Percentiles rank a stretch among this genome's conserved stretches.
Conservation (phyloP, 2,888 invertebrate genomes). For the Drosophila birchii region DNA sequence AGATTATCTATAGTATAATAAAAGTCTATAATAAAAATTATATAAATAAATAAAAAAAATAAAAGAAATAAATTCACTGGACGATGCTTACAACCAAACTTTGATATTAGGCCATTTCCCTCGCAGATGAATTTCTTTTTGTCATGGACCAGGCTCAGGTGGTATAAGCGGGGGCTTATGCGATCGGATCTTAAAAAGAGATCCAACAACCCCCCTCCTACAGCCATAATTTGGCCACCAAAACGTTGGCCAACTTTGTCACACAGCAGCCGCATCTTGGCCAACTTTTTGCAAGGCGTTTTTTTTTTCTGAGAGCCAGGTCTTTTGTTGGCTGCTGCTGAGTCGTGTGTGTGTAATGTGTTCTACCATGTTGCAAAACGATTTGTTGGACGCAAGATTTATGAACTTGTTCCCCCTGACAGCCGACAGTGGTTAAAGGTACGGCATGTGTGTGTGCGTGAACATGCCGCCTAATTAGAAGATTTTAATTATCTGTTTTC, state of each 20-base stretch:
- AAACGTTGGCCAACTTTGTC: slow-evolving; percentile 13
- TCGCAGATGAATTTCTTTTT: too few species aligned
- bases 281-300: slow-evolving; percentile 28
- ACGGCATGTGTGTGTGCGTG: slow-evolving; percentile 70
- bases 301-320: slow-evolving; percentile 20
- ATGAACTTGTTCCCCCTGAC: slow-evolving; percentile 83
- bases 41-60: too few species aligned
- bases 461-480: slow-evolving; percentile 80
- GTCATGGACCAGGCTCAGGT: not conserved
- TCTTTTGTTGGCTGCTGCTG: slow-evolving; percentile 17
- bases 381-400: slow-evolving; percentile 83
- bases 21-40: too few species aligned
- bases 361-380: slow-evolving; percentile 82
- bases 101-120: not conserved
- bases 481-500: slow-evolving; percentile 78
- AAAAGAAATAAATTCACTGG: too few species aligned
- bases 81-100: too few species aligned
- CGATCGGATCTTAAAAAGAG: slow-evolving; percentile 1
- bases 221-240: slow-evolving; percentile 15
- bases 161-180: not conserved
- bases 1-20: too few species aligned
- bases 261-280: slow-evolving; percentile 14
- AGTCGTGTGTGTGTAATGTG: slow-evolving; percentile 64
- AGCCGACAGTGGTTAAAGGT: slow-evolving; percentile 82
- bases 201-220: not conserved